Conservation (phyloP, 1,140 invertebrate genomes). For the Lordiphosa stackelbergi region DNA sequence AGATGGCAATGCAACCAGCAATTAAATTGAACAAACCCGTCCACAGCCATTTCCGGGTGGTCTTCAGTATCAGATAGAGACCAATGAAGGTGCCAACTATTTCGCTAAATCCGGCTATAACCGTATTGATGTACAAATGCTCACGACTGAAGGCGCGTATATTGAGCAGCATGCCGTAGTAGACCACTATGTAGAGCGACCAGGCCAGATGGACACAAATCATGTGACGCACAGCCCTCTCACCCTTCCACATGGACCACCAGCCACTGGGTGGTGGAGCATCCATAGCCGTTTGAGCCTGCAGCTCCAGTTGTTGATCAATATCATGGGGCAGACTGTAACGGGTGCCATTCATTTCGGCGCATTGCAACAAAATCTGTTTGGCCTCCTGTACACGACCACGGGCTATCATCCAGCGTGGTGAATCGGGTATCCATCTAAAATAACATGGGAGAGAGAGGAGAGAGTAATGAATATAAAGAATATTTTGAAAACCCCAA, state of each 20-base stretch:
- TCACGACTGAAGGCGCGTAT: constrained; percentile 77
- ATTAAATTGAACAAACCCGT: constrained; percentile 72
- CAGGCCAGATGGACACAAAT: constrained; percentile 70
- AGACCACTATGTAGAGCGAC: constrained; percentile 76
- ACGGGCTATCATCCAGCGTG: constrained; percentile 88
- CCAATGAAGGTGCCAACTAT: constrained; percentile 77
- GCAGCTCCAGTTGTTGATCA: constrained; percentile 71
- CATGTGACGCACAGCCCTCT: constrained; percentile 66
- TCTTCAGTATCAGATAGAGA: constrained; percentile 70
- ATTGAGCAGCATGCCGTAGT: constrained; percentile 77
- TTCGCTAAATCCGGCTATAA: constrained; percentile 71
- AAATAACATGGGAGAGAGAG: neutral
- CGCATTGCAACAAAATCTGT: constrained; percentile 83
- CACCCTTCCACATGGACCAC: constrained; percentile 74
- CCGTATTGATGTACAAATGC: constrained; percentile 75
- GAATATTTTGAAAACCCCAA: too few species aligned
- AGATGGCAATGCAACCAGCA: constrained; percentile 67
- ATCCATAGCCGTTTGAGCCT: constrained; percentile 72
- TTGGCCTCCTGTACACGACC: constrained; percentile 86
- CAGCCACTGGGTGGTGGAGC: constrained; percentile 68
- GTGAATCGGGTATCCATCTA: constrained; percentile 86
- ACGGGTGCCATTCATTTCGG: constrained; percentile 79
- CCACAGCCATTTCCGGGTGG: constrained; percentile 70
- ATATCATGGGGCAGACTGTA: constrained; percentile 70
- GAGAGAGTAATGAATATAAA: too few species aligned